Conservation (phyloP, 1,140 invertebrate genomes). For the Pogonomyrmex californicus region DNA sequence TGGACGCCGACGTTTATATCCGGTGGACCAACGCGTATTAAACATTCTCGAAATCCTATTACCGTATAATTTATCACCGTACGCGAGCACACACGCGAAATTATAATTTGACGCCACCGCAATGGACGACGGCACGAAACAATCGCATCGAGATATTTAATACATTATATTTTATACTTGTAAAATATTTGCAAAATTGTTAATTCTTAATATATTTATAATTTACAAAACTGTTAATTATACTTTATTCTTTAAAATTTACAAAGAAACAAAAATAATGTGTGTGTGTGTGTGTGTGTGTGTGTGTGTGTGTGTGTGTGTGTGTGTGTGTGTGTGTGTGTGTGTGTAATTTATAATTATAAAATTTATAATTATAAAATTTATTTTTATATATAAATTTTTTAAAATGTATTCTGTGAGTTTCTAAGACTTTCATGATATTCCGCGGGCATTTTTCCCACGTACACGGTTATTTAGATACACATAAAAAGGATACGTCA, state of each 20-base stretch:
- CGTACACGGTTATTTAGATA: conserved; percentile 53
- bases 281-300: too few relatives aligned
- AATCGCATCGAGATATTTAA: conserved; percentile 30
- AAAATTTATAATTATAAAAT: conserved; percentile 5
- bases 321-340: background rate
- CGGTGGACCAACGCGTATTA: conserved; percentile 69
- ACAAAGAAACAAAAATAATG: too few relatives aligned
- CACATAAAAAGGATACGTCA: conserved; percentile 27
- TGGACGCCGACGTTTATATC: conserved; percentile 62
- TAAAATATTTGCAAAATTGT: too few relatives aligned
- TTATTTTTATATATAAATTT: background rate
- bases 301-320: too few relatives aligned
- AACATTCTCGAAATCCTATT: conserved; percentile 38
- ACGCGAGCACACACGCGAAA: conserved; percentile 25
- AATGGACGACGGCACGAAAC: background rate
- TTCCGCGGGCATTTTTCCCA: conserved; percentile 43
- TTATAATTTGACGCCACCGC: conserved; percentile 7
- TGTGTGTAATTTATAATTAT: background rate
- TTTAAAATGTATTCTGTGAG: background rate
- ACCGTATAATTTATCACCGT: conserved; percentile 44
- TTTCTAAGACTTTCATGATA: background rate
- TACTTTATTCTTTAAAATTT: too few relatives aligned
- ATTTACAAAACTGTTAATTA: too few relatives aligned
- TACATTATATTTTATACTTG: too few relatives aligned
- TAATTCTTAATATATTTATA: too few relatives aligned